A percentile compares a stretch with the other conserved stretches of the same genome.
These are phyloP conservation scores for Lethocerus indicus DNA, from an alignment of 1,140 invertebrate species.

Conservation along the genomic window DNA sequence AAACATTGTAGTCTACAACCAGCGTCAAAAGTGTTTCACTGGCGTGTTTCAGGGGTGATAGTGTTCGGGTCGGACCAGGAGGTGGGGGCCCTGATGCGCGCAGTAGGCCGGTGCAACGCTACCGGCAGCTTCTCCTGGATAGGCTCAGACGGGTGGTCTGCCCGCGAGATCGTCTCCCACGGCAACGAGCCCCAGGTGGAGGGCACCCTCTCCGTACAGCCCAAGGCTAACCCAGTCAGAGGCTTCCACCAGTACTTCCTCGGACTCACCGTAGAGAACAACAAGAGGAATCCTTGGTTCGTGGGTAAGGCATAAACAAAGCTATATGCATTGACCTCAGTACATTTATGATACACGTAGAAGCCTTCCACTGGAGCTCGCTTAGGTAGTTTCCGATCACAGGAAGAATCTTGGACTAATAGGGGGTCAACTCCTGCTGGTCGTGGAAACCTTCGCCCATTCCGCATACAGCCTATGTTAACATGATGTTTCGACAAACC, in stretches of 20 bases:
- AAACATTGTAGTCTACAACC: too few species aligned
- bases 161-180: slow-evolving; percentile 66
- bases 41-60: slow-evolving; percentile 89
- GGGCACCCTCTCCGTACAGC: slow-evolving; percentile 82
- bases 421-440: too few species aligned
- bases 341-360: too few species aligned
- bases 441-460: too few species aligned
- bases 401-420: too few species aligned
- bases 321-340: too few species aligned
- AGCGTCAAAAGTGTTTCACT: too few species aligned
- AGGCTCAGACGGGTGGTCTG: slow-evolving; percentile 85
- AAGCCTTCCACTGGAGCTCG: too few species aligned
- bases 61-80: slow-evolving; percentile 94
- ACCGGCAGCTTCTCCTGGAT: slow-evolving; percentile 88
- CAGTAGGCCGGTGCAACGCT: slow-evolving; percentile 69
- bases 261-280: slow-evolving; percentile 65
- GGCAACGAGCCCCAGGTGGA: slow-evolving; percentile 79
- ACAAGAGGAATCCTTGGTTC: slow-evolving; percentile 84
- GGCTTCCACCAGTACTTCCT: slow-evolving; percentile 85
- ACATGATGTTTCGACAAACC: too few species aligned
- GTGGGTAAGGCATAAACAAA: slow-evolving; percentile 58
- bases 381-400: too few species aligned
- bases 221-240: slow-evolving; percentile 66
- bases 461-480: too few species aligned
- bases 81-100: slow-evolving; percentile 83